Evolutionary conservation across 2,113 vertebrate genomes (phyloP).

Genomic region (Nannobrachium achirus): DNA sequence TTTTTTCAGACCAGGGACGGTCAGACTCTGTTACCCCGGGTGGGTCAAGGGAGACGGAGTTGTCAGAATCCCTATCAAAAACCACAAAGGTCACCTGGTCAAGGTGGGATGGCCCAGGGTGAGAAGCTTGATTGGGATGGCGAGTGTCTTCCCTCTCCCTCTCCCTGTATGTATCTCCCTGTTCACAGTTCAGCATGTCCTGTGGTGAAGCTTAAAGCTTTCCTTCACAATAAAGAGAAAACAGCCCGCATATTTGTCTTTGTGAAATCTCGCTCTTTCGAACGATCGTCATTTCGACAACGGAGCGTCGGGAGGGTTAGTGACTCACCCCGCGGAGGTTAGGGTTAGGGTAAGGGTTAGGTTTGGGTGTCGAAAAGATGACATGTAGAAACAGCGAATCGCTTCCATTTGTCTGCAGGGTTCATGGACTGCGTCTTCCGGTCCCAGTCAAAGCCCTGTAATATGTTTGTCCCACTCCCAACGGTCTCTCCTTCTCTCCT

Average conservation of each 20-base stretch:
- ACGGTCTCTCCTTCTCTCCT: neutral
- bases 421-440: neutral
- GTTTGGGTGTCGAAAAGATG: no score
- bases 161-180: neutral
- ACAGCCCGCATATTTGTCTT: constrained; percentile 17
- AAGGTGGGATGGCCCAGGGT: constrained; percentile 2
- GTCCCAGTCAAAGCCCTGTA: neutral
- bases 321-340: no score
- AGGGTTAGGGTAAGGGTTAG: no score
- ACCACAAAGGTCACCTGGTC: constrained; percentile 10
- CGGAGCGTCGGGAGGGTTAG: no score
- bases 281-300: no score
- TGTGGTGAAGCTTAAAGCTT: constrained; percentile 2
- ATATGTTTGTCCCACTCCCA: neutral
- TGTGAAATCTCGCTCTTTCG: no score
- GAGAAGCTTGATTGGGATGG: constrained; percentile 11
- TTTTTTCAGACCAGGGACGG: constrained; percentile 2
- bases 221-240: constrained; percentile 15
- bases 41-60: neutral
- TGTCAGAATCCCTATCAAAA: constrained; percentile 8
- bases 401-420: no score
- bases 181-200: constrained; percentile 1
- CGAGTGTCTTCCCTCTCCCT: constrained; percentile 7
- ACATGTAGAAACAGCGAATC: no score
- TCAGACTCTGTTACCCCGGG: neutral